A percentile compares a stretch with the other conserved stretches of the same genome.
Evolutionary conservation across 2,888 invertebrate genomes (phyloP).

Genomic region (Leptopilina syphax): DNA sequence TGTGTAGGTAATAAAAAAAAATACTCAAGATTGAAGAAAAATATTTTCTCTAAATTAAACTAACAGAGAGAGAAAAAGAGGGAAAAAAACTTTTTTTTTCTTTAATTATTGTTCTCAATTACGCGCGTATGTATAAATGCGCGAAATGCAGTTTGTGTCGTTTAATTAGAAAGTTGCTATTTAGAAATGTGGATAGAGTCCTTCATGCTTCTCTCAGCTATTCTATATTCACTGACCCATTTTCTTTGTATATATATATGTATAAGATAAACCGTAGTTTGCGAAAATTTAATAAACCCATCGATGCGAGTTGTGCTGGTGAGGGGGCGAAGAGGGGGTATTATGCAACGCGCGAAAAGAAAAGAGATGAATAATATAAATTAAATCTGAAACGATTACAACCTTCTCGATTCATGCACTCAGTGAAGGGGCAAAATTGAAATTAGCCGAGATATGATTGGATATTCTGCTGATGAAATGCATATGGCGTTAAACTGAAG

Average conservation of each 20-base stretch:
- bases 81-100: too few species aligned
- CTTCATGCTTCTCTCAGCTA: conserved; percentile 20
- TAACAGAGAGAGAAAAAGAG: too few species aligned
- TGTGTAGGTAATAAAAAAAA: too few species aligned
- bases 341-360: neutral
- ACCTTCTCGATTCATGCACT: conserved; percentile 10
- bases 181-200: conserved; percentile 16
- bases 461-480: conserved; percentile 16
- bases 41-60: too few species aligned
- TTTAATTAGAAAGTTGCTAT: conserved; percentile 25
- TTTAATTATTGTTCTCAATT: too few species aligned
- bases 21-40: too few species aligned
- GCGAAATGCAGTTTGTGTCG: neutral
- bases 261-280: conserved; percentile 58
- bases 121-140: too few species aligned
- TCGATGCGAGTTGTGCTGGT: neutral
- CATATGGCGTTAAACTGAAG: conserved; percentile 8
- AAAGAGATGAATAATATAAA: conserved; percentile 25
- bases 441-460: conserved; percentile 5
- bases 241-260: conserved; percentile 32
- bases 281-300: conserved; percentile 60
- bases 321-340: neutral
- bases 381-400: conserved; percentile 19
- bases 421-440: conserved; percentile 14
- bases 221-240: conserved; percentile 1